Base-by-base conservation (phyloP, 2,797 vertebrate species). In the Telmatherina bonti region DNA sequence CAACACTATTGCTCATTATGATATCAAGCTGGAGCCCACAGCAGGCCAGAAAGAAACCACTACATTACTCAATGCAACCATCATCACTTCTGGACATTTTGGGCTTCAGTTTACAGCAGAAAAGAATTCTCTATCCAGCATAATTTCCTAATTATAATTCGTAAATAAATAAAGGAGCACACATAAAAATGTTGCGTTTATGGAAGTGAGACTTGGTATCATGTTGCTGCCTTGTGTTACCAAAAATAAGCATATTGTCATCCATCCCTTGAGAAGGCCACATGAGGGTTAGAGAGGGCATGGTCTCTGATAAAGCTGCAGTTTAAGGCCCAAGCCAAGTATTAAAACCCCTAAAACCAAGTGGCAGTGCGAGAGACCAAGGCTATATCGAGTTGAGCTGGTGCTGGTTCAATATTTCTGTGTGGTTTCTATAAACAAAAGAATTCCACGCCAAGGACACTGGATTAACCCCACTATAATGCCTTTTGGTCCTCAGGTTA, bases 401-500 rank as follows among this genome's bases (percentile, higher is more conserved):
- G 51, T 82, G 71, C 74, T 72, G 80, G 62, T 74, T 41, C 82
- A 82, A 72, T 86, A 87, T 90, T 85, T 82, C 87, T 85, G 78
- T 69, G 38, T 70, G 83, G 87, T 92, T 86, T 90, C 89, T 92
- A 91, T 90, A 92, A 89, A 93, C 90, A 90, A 93, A 94, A 89
- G 90, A 93, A 95, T 96, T 94, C 94, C 91, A 78, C 71, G 79
- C 73, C 92, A 94, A 93, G 93, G 93, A 92, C 92, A 93, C 83
- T 85, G 93, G 95, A 96, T 96, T 96, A 96, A 85, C 85, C 91
- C 92, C 12, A 92, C 91, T 88, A 80, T 91, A 92, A 94, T 92
- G 94, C 92, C 92, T 93, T 91, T 93, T 81, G 89, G 83, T 93
- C 92, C 87, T 69, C 69, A 6, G 84, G 96, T 94, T 99, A 99